Conservation (phyloP, 2,113 vertebrate genomes). For the Coptodon bakossiorum region DNA sequence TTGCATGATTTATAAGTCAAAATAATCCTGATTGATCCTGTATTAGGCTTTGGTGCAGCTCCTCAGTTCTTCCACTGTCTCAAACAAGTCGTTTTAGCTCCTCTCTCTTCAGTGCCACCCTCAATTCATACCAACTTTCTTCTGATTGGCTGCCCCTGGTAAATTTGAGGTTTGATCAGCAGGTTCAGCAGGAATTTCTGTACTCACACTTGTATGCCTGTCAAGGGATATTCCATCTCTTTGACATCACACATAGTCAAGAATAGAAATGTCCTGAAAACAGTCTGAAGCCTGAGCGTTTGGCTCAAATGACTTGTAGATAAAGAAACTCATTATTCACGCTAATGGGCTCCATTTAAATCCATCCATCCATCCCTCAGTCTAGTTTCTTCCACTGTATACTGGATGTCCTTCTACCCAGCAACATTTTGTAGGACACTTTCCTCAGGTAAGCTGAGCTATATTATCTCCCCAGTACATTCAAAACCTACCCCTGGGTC, state of each 20-base stretch:
- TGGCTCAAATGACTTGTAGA: neutral
- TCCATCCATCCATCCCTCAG: fast-evolving
- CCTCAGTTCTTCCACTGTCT: neutral
- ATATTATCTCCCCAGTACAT: neutral
- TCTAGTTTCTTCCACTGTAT: neutral
- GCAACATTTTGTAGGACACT: neutral
- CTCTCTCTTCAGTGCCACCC: neutral
- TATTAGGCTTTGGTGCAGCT: neutral
- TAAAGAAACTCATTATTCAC: neutral
- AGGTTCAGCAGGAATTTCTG: neutral
- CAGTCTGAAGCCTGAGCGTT: neutral
- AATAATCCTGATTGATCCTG: neutral
- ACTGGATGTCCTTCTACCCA: neutral
- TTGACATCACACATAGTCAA: neutral
- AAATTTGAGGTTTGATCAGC: neutral
- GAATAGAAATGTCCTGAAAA: neutral
- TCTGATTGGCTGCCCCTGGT: neutral
- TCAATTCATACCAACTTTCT: neutral
- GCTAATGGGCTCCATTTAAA: neutral
- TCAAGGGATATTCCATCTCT: neutral
- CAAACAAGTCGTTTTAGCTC: neutral
- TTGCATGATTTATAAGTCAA: neutral
- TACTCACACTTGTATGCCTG: neutral
- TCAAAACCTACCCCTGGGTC: neutral
- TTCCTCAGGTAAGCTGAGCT: neutral